Percentiles rank a stretch among this genome's conserved stretches.
These are phyloP conservation scores for Gallinago media DNA, from an alignment of 2,113 vertebrate species.

Conservation along the genomic window DNA sequence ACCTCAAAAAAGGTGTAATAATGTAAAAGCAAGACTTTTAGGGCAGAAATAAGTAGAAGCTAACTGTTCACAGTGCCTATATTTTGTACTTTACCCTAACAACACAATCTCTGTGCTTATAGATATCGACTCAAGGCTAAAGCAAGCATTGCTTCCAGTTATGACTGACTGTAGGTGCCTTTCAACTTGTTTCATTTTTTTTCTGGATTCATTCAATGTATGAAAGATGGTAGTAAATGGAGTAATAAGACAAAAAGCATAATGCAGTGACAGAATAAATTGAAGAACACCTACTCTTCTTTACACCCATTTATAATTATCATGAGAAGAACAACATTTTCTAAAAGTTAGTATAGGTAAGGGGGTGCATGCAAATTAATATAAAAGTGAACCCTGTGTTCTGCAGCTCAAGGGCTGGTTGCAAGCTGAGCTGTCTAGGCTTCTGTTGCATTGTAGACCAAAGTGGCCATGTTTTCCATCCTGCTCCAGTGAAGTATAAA, in stretches of 20 bases:
- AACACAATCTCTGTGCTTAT: too few species aligned
- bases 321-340: not conserved
- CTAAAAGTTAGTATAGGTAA: not conserved
- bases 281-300: not conserved
- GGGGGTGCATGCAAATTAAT: not conserved
- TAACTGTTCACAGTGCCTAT: not conserved
- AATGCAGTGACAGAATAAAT: not conserved
- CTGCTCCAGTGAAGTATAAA: not conserved
- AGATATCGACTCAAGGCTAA: not conserved
- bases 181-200: not conserved
- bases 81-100: too few species aligned
- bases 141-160: not conserved
- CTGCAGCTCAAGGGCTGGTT: not conserved
- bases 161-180: fast-evolving
- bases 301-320: not conserved
- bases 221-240: not conserved
- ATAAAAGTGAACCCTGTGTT: not conserved
- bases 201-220: not conserved
- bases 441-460: not conserved
- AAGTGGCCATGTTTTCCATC: not conserved
- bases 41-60: not conserved
- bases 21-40: not conserved
- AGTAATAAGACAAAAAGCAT: not conserved
- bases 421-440: not conserved
- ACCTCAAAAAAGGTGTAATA: not conserved